Conservation (phyloP, 2,113 vertebrate genomes). For the Paramormyrops kingsleyae region DNA sequence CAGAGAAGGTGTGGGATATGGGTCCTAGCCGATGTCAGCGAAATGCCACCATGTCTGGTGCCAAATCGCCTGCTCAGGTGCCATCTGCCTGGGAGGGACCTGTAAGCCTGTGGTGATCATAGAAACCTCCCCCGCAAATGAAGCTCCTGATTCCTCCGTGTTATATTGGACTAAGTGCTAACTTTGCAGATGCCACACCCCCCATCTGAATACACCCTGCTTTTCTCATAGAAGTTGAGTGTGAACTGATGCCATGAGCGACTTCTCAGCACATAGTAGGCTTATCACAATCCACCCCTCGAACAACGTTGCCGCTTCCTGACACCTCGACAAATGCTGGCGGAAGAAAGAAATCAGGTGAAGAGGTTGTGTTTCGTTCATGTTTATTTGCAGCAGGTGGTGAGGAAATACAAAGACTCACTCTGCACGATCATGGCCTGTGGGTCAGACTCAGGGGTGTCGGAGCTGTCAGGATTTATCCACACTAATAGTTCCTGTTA, state of each 20-base stretch:
- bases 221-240: not conserved
- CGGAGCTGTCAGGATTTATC: not conserved
- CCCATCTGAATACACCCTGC: not conserved
- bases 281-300: not conserved
- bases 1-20: not conserved
- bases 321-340: not conserved
- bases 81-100: not conserved
- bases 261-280: not conserved
- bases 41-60: not conserved
- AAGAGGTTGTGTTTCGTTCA: not conserved
- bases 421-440: not conserved
- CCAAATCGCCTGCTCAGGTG: not conserved
- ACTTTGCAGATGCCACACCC: not conserved
- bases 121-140: not conserved
- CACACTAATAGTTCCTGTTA: not conserved
- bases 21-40: not conserved
- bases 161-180: not conserved
- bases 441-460: not conserved
- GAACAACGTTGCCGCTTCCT: not conserved
- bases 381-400: not conserved
- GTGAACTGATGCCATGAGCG: not conserved
- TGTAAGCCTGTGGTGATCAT: not conserved
- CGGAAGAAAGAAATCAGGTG: not conserved
- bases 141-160: no score
- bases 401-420: not conserved